A percentile compares a stretch with the other conserved stretches of the same genome.
These are phyloP conservation scores for Echeneis naucrates DNA, from an alignment of 2,797 vertebrate genomes.

Conservation along the genomic window DNA sequence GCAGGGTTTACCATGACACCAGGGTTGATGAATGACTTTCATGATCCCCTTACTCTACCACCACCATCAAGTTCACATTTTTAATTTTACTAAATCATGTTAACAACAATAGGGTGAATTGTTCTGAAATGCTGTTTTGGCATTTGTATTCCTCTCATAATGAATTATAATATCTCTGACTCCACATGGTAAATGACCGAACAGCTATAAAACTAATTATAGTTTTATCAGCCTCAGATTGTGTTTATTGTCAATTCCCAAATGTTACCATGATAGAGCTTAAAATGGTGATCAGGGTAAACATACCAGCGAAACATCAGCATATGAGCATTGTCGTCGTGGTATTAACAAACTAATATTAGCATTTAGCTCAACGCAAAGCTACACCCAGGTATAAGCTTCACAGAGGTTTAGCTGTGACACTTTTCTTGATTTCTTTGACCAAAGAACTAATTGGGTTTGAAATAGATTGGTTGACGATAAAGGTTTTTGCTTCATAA, in stretches of 20 bases:
- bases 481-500: neutral
- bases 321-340: neutral
- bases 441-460: neutral
- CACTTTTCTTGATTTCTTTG: neutral
- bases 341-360: neutral
- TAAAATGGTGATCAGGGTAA: neutral
- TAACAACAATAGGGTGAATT: neutral
- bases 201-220: neutral
- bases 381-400: neutral
- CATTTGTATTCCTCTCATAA: neutral
- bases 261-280: neutral
- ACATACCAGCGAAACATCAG: neutral
- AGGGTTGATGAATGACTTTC: neutral
- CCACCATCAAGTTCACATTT: neutral
- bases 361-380: neutral
- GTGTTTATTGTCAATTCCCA: neutral
- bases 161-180: neutral
- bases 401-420: too few species aligned
- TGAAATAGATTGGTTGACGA: neutral
- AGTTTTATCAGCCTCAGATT: neutral
- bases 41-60: neutral
- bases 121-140: neutral
- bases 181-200: neutral
- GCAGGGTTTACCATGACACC: neutral
- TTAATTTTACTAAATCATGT: neutral